A percentile compares a stretch with the other conserved stretches of the same genome.
Conservation (phyloP, 2,113 vertebrate genomes). For the Sitta europaea region DNA sequence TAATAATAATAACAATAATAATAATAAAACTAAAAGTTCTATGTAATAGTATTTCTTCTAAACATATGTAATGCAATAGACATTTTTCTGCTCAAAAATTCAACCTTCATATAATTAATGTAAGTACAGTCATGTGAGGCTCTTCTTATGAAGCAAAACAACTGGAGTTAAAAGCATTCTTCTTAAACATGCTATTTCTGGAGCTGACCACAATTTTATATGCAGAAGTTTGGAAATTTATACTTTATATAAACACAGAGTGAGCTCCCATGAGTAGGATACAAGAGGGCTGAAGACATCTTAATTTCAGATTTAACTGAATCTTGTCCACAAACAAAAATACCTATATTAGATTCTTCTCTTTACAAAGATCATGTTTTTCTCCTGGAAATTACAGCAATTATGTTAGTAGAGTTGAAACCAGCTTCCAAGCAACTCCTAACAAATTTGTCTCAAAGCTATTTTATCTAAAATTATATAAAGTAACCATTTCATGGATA, state of each 20-base stretch:
- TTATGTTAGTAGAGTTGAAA: not conserved
- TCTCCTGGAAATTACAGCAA: not conserved
- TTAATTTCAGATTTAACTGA: not conserved
- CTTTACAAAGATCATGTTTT: not conserved
- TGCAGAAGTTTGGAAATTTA: not conserved
- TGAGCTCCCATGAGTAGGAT: not conserved
- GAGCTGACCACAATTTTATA: not conserved
- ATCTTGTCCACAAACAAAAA: not conserved
- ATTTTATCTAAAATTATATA: not conserved
- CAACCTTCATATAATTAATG: not conserved
- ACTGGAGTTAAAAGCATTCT: not conserved
- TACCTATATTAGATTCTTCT: not conserved
- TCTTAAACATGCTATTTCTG: not conserved
- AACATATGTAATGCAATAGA: not conserved
- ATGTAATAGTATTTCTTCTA: not conserved
- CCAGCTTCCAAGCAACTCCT: not conserved
- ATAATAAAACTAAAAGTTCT: not conserved
- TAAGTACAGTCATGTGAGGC: not conserved
- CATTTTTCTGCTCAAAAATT: not conserved
- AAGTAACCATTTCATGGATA: not conserved
- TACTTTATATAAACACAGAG: not conserved
- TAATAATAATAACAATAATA: not conserved
- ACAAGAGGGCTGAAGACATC: not conserved
- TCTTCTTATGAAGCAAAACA: not conserved
- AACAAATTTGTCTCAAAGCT: not conserved